Base-by-base conservation (phyloP, 2,797 vertebrate species). In the Scarus forsteni region DNA sequence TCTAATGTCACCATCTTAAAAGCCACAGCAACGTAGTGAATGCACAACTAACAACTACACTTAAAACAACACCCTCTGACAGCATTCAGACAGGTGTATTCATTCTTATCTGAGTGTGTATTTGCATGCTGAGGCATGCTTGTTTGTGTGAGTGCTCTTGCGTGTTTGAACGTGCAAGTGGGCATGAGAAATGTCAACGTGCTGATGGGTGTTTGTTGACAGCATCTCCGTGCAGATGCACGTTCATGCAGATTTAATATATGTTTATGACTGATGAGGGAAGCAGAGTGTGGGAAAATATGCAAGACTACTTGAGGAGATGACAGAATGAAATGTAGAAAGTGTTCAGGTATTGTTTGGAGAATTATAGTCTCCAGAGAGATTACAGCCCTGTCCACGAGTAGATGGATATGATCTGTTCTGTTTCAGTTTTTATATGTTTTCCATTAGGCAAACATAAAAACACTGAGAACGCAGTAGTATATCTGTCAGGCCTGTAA, bases 121-220 rank as follows among this genome's bases (percentile, higher is more conserved):
- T 70, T 55, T 13, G 16, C 52, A 16, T 38, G 48, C 13, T 36
- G 13, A 6, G 50, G 10, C 34, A 0, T 59, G 39, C 1, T 34
- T 19, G 10, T 18, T 19, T 43, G 6, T 8, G 1, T 7, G 12
- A 44, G 19, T 15, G 12, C 44, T 58, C 18, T n/a, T 14, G 48
- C 60, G 2, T 54, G 69, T 64, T 49, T 49, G 52, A 61, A 57
- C 68, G 38, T 65, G 75, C 39, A 57, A 36, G 7, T 35, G 43
- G 18, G 13, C 8, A 48, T 45, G 50, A 10, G 38, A 7, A 60
- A 54, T 0, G 45, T 51, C 50, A 73, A n/a, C 2, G 3, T 14
- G 54, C 51, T 58, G 59, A 36, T 56, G 50, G n/a, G 35, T 40
- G 1, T 60, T 40, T 50, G 56, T 60, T 56, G 42, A 42, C 8